phyloP scores from a whole-genome alignment of 2,113 vertebrate genomes.

The Tauraco erythrolophus region DNA sequence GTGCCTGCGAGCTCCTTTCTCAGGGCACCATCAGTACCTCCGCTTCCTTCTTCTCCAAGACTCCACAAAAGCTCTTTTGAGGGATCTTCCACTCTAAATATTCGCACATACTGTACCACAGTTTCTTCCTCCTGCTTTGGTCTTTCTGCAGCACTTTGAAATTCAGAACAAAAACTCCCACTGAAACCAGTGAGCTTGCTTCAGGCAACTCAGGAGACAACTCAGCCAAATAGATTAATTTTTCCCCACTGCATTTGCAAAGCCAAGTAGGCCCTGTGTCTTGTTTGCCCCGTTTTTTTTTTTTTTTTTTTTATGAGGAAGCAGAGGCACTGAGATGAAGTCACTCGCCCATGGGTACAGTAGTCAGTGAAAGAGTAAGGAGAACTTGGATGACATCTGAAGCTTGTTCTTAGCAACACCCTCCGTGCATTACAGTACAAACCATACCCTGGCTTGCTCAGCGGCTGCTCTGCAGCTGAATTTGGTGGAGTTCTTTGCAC shows the following conservation, averaged over 20 bases:
- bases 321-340: not conserved
- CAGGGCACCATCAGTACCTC: not conserved
- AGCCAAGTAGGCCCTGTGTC: not conserved
- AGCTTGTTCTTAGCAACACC: not conserved
- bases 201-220: not conserved
- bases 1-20: not conserved
- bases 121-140: not conserved
- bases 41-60: not conserved
- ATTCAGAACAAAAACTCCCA: not conserved
- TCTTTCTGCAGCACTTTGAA: not conserved
- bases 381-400: not conserved
- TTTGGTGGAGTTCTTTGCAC: not conserved
- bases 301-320: not conserved
- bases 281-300: not conserved
- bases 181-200: not conserved
- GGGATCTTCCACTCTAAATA: not conserved
- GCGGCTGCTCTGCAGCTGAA: not conserved
- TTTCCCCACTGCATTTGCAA: not conserved
- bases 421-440: not conserved
- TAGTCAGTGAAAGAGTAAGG: not conserved
- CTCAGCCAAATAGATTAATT: not conserved
- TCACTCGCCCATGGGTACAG: not conserved
- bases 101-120: not conserved
- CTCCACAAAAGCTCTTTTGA: not conserved
- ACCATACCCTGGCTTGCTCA: not conserved